phyloP scores from a whole-genome alignment of 2,113 vertebrate species.

The Pholis gunnellus region DNA sequence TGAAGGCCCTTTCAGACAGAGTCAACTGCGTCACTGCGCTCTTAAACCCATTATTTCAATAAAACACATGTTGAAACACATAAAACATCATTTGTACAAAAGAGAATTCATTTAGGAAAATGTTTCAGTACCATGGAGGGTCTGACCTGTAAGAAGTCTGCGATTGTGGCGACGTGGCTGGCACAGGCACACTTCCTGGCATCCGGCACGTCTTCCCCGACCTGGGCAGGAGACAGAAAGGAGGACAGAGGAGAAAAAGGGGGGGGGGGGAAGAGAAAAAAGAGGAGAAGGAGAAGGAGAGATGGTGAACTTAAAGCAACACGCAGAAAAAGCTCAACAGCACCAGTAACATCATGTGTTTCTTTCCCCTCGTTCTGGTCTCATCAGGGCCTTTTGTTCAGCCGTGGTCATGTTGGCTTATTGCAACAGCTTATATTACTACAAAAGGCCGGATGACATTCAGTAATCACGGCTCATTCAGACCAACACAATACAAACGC shows the following conservation, averaged over 20 bases:
- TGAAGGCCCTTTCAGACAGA: too few species aligned
- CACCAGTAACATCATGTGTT: too few species aligned
- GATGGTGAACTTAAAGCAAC: not conserved
- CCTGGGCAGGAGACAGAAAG: constrained; percentile 79
- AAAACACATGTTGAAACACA: not conserved
- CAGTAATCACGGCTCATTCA: constrained; percentile 65
- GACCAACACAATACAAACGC: constrained; percentile 40
- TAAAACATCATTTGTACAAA: not conserved
- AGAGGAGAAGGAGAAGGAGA: not conserved
- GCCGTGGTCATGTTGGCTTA: not conserved
- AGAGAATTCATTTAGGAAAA: not conserved
- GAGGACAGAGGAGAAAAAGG: not conserved
- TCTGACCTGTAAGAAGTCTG: constrained; percentile 96
- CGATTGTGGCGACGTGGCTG: constrained; percentile 96
- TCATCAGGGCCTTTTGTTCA: constrained; percentile 23
- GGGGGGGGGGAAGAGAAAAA: too few species aligned
- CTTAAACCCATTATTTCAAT: not conserved
- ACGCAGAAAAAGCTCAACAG: not conserved
- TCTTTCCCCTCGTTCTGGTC: not conserved
- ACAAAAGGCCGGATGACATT: constrained; percentile 16
- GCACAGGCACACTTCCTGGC: constrained; percentile 97
- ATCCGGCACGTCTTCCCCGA: constrained; percentile 95
- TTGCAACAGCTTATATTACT: constrained; percentile 1
- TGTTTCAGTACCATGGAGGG: not conserved
- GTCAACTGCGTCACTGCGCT: too few species aligned